Conservation (phyloP, 2,797 vertebrate species). For the Siniperca scherzeri region DNA sequence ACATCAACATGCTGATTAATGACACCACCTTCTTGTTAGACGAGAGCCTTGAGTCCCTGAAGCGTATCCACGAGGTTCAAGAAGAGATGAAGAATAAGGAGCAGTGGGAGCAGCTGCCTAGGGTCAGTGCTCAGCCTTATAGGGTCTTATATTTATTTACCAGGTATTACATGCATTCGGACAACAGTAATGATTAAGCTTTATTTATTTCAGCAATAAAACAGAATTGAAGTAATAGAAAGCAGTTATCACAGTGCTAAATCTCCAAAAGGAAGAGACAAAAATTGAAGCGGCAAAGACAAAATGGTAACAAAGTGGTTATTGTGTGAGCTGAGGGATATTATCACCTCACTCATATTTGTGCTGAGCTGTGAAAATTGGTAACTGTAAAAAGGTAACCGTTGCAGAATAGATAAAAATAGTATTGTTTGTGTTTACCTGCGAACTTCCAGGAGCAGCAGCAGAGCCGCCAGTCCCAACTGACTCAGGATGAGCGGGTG, state of each 20-base stretch:
- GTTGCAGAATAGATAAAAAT: neutral
- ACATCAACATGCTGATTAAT: constrained; percentile 99
- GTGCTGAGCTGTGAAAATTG: constrained; percentile 12
- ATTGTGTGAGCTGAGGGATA: neutral
- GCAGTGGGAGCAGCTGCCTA: constrained; percentile 96
- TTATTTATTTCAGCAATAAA: neutral
- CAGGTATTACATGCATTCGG: neutral
- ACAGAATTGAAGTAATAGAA: neutral
- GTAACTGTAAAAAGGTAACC: neutral
- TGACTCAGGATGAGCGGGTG: constrained; percentile 97
- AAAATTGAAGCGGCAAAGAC: neutral
- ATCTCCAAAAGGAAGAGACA: neutral
- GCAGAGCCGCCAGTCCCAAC: constrained; percentile 97
- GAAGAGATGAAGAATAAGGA: constrained; percentile 99
- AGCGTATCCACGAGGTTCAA: constrained; percentile 98
- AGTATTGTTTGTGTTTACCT: constrained; percentile 16
- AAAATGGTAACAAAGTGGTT: neutral
- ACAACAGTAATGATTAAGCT: neutral
- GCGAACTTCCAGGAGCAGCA: constrained; percentile 92
- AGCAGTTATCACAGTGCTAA: neutral
- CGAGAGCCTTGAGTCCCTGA: constrained; percentile 98
- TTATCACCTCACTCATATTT: neutral
- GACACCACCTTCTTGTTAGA: constrained; percentile 99
- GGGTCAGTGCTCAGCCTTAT: constrained; percentile 85
- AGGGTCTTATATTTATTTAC: neutral